Evolutionary conservation across 2,888 invertebrate genomes (phyloP), one percentile per base, ranked within the genome.

Genomic region (Sabatieria punctata): DNA sequence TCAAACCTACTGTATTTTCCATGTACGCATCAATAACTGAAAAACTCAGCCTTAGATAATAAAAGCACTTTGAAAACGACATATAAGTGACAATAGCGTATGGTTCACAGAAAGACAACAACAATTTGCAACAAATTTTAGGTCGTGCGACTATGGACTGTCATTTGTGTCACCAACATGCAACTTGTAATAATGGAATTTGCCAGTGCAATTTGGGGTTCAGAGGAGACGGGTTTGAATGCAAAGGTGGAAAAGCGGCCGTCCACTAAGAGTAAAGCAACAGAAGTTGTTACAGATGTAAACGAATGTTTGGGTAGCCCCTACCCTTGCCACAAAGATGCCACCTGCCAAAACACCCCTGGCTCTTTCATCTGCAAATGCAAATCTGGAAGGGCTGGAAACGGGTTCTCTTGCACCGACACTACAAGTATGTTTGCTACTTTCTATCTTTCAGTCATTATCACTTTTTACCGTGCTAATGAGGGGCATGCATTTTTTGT

Each of bases 121-220:
- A 15, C 30, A 8, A 15, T 15, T 30, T 30, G 15, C 30, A 30
- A 30, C 30, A 30, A 30, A 30, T 15, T 22, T 23, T 25, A 55
- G 56, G 56, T 25, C 50, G 56, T 19, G 53, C 57, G 0, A 54
- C 56, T 8, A 48, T 53, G 22, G 55, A 60, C 43, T 60, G 60
- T 43, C 46, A 46, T 11, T 52, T 58, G n/a, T 60, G 60, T 41
- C 51, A 51, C 6, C 41, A 47, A 2, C 38, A 55, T 33, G 55
- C 60, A 11, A 51, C 53, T 4, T 60, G 60, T 33, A 47, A 43
- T 1, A 52, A 46, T 15, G 60, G 57, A 18, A 53, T 58, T 8
- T 60, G 60, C 43, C 57, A 60, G 45, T 60, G 60, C 43, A 55
- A 55, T 33, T 47, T 55, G 27, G 60, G 60, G 4, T 57, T 55